Evolutionary conservation across 2,888 invertebrate species (phyloP).

Genomic region (Sycophila texana): DNA sequence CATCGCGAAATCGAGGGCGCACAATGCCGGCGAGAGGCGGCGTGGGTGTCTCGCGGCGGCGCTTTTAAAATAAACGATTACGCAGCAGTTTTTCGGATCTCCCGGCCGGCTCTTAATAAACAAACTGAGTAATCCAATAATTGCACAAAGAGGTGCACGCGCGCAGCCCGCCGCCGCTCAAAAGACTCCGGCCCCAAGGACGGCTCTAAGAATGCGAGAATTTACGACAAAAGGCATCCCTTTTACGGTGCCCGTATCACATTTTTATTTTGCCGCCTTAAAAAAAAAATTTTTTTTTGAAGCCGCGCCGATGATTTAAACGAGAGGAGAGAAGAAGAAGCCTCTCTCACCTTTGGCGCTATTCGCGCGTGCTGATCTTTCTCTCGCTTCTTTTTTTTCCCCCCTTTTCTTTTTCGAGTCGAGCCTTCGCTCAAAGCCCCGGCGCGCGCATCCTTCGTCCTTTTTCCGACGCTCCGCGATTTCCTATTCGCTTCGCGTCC

Average conservation of each 20-base stretch:
- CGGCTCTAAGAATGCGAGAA: constrained; percentile 56
- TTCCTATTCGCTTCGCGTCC: too few species aligned
- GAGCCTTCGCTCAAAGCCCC: background rate
- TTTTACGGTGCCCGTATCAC: constrained; percentile 50
- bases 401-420: background rate
- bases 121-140: constrained; percentile 53
- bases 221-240: constrained; percentile 57
- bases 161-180: background rate
- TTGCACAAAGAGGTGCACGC: constrained; percentile 41
- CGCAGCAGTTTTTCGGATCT: constrained; percentile 45
- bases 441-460: background rate
- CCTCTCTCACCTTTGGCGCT: constrained; percentile 1
- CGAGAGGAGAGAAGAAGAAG: constrained; percentile 26
- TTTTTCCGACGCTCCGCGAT: background rate
- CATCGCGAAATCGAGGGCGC: background rate
- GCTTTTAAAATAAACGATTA: constrained; percentile 51
- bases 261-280: constrained; percentile 56
- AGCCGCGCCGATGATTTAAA: constrained; percentile 55
- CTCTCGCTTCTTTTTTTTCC: background rate
- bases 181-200: constrained; percentile 40
- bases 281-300: constrained; percentile 55
- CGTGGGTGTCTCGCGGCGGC: constrained; percentile 21
- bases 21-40: background rate
- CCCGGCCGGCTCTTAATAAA: constrained; percentile 16
- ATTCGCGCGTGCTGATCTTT: constrained; percentile 9